These are phyloP conservation scores for Dasyprocta punctata DNA, from an alignment of 2,113 vertebrate species.

Conservation along the genomic window DNA sequence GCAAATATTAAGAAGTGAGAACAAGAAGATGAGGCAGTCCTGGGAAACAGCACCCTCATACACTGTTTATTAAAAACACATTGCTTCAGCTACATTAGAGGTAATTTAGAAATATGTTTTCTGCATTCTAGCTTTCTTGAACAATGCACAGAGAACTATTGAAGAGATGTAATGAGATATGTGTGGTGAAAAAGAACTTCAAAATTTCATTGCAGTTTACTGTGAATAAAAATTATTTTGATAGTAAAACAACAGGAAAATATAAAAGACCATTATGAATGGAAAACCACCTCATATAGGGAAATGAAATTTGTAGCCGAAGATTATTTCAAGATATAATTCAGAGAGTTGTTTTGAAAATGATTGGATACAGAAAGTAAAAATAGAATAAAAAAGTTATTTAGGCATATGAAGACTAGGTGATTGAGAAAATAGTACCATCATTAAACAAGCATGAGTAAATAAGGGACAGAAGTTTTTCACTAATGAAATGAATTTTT, in stretches of 20 bases:
- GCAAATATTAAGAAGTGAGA: constrained; percentile 31
- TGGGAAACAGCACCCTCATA: background rate
- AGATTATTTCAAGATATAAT: background rate
- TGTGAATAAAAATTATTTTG: background rate
- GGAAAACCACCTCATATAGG: background rate
- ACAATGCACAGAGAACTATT: background rate
- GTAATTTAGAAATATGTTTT: constrained; percentile 17
- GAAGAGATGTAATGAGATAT: background rate
- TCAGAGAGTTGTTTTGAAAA: background rate
- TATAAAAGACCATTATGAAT: background rate
- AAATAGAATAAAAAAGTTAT: background rate
- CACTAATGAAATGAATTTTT: background rate
- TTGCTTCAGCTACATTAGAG: background rate
- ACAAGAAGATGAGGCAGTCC: background rate
- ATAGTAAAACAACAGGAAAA: background rate
- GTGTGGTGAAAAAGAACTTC: background rate
- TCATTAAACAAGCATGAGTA: background rate
- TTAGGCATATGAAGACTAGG: background rate
- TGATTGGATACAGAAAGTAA: background rate
- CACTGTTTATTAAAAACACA: background rate
- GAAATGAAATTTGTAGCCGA: background rate
- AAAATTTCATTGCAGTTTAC: background rate
- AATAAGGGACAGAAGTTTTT: background rate
- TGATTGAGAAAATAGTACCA: background rate
- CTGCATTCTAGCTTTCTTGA: background rate